Percentiles rank a stretch among this genome's conserved stretches.
Evolutionary conservation across 2,113 vertebrate genomes (phyloP).

Genomic region (Callionymus lyra): DNA sequence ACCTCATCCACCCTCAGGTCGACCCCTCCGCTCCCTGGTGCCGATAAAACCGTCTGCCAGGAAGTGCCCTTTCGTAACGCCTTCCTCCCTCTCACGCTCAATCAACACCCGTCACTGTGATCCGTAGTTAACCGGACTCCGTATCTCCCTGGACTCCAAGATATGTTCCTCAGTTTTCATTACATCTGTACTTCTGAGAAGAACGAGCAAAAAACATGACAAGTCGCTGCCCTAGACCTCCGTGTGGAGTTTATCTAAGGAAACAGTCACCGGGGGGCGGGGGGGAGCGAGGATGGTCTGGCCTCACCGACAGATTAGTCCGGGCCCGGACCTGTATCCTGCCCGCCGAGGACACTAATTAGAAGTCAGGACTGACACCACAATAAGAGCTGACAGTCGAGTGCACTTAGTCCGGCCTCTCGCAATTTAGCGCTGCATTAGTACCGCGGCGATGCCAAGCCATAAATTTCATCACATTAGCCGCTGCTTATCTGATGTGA

Average conservation of each 20-base stretch:
- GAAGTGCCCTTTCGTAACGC: constrained; percentile 61
- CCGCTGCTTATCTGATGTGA: constrained; percentile 57
- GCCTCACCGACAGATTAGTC: constrained; percentile 93
- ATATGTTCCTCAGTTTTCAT: too few relatives aligned
- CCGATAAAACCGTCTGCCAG: constrained; percentile 71
- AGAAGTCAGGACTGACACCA: constrained; percentile 85
- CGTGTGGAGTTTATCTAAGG: constrained; percentile 89
- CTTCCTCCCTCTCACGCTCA: constrained; percentile 82
- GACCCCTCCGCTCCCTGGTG: constrained; percentile 48
- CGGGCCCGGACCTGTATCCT: constrained; percentile 94
- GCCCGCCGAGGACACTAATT: constrained; percentile 96
- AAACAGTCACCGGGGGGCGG: constrained; percentile 95
- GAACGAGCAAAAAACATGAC: constrained; percentile 44
- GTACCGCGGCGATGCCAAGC: constrained; percentile 36
- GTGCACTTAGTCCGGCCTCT: constrained; percentile 63
- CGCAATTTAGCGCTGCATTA: constrained; percentile 45
- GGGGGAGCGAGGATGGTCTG: constrained; percentile 93
- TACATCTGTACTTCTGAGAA: constrained; percentile 27
- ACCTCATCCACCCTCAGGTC: constrained; percentile 42
- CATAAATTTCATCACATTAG: constrained; percentile 53
- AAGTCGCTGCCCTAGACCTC: constrained; percentile 62
- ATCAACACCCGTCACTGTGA: constrained; percentile 86
- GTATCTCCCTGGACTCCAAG: too few relatives aligned
- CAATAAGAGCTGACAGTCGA: constrained; percentile 94
- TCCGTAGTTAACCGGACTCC: too few relatives aligned